A percentile compares a stretch with the other conserved stretches of the same genome.
Conservation (phyloP, 2,113 vertebrate genomes). For the Mesembrinibis cayennensis region DNA sequence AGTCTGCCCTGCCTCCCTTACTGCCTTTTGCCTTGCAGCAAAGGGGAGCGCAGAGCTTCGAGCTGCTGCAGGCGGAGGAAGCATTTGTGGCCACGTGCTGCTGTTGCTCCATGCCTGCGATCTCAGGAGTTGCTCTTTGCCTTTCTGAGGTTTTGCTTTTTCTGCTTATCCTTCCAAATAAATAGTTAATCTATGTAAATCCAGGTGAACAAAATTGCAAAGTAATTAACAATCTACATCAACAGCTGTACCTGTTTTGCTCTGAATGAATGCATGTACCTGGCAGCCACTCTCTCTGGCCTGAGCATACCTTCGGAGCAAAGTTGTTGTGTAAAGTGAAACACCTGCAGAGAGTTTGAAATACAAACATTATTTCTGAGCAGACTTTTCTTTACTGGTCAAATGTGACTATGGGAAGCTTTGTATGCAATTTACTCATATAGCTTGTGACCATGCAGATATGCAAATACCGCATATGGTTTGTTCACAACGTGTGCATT, state of each 20-base stretch:
- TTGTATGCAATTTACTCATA: background rate
- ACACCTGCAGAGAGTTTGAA: background rate
- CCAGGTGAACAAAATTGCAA: background rate
- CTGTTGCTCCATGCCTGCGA: too few relatives aligned
- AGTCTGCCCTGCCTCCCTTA: background rate
- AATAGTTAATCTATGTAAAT: background rate
- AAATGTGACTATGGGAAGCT: background rate
- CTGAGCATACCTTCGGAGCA: background rate
- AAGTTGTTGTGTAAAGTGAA: background rate
- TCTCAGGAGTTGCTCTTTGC: background rate
- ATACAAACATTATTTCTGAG: background rate
- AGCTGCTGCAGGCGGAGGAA: background rate
- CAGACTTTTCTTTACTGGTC: background rate
- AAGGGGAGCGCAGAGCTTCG: rapidly evolving
- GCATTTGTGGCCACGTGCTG: rapidly evolving
- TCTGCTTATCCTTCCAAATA: background rate
- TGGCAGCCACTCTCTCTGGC: background rate
- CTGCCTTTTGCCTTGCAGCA: too few relatives aligned
- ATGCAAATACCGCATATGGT: background rate
- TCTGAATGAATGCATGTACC: background rate
- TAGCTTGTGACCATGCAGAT: background rate
- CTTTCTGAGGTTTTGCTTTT: background rate
- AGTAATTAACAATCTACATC: background rate
- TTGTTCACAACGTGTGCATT: background rate
- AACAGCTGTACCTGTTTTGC: background rate